phyloP scores from a whole-genome alignment of 2,888 invertebrate genomes.

The Acleris literana region DNA sequence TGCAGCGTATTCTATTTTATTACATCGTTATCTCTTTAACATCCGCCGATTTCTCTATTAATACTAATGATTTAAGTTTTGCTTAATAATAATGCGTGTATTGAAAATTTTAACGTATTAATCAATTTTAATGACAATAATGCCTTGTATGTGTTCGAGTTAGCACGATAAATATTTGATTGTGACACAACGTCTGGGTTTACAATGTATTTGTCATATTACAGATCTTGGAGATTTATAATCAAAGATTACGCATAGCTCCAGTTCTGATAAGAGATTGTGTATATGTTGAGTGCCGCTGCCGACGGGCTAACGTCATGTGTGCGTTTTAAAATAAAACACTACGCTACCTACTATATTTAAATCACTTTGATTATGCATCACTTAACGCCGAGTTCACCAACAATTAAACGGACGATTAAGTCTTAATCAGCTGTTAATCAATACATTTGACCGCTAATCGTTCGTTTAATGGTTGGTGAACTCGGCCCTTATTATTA shows the following conservation, averaged over 20 bases:
- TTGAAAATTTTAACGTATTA: conserved; percentile 40
- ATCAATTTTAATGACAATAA: conserved; percentile 59
- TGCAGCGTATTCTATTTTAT: too few relatives aligned
- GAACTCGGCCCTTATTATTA: too few relatives aligned
- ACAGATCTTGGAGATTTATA: conserved; percentile 15
- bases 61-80: not conserved
- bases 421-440: too few relatives aligned
- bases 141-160: conserved; percentile 39
- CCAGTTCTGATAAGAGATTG: conserved; percentile 14
- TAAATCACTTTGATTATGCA: too few relatives aligned
- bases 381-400: too few relatives aligned
- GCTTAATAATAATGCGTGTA: conserved; percentile 22
- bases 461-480: too few relatives aligned
- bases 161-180: conserved; percentile 17
- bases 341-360: too few relatives aligned
- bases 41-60: too few relatives aligned
- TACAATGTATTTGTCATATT: conserved; percentile 14
- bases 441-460: too few relatives aligned
- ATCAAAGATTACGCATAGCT: conserved; percentile 7
- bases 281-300: conserved; percentile 5
- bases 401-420: too few relatives aligned
- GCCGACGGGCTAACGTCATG: conserved; percentile 5
- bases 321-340: too few relatives aligned
- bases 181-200: conserved; percentile 9
- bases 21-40: too few relatives aligned